Evolutionary conservation across 2,888 invertebrate genomes (phyloP).

Genomic region (Eurytoma adleriae): DNA sequence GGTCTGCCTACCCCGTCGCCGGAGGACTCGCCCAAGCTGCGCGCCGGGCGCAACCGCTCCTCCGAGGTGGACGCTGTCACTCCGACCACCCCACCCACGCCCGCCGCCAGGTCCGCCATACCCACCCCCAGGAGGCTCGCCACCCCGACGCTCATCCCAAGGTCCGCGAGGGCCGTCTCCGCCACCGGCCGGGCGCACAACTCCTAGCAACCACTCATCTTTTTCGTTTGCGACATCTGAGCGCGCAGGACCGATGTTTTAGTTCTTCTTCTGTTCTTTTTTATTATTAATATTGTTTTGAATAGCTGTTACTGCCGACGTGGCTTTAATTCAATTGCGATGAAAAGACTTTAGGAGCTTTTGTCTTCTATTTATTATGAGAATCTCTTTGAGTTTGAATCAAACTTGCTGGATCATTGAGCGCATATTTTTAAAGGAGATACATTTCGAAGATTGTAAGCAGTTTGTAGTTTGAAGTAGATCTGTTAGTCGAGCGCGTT

Average conservation of each 20-base stretch:
- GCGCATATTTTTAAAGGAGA: too few relatives aligned
- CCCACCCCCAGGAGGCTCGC: slow-evolving; percentile 64
- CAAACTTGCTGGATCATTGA: too few relatives aligned
- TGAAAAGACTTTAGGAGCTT: not conserved
- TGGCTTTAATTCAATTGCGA: too few relatives aligned
- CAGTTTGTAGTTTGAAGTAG: too few relatives aligned
- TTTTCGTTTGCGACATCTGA: slow-evolving; percentile 36
- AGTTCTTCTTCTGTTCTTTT: not conserved
- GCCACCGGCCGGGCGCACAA: slow-evolving; percentile 69
- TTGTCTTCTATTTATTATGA: not conserved
- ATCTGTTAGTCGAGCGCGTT: too few relatives aligned
- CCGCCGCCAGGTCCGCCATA: slow-evolving; percentile 60
- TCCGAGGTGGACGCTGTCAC: slow-evolving; percentile 1
- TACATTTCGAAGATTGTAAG: too few relatives aligned
- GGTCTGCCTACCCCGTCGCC: not conserved
- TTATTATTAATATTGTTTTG: not conserved
- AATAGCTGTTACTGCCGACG: too few relatives aligned
- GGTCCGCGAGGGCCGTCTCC: slow-evolving; percentile 68
- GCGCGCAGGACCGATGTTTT: not conserved
- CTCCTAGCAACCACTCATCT: slow-evolving; percentile 58
- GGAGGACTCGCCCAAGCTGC: slow-evolving; percentile 32
- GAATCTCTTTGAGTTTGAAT: too few relatives aligned
- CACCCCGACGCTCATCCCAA: slow-evolving; percentile 67
- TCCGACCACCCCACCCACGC: slow-evolving; percentile 12
- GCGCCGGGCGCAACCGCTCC: slow-evolving; percentile 12